Evolutionary conservation across 2,888 invertebrate genomes (phyloP), one percentile per base, ranked within the genome.

Genomic region (Lasioglossum pauxillum): DNA sequence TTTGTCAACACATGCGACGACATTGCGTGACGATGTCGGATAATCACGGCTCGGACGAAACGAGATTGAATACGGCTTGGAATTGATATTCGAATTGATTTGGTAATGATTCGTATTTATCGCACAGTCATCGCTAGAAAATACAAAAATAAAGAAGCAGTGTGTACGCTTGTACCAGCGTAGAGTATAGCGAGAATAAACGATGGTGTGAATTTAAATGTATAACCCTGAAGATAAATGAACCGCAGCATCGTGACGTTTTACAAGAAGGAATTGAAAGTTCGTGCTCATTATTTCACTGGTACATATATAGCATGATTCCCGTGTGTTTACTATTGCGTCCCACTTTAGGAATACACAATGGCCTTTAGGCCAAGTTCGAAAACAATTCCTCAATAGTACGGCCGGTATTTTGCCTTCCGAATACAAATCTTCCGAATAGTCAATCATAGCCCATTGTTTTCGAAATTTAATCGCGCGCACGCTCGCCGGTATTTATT

Each of bases 31-130:
- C 14, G 49, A 44, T n/a, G 35, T 75, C 57, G 46, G 16, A 75
- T n/a, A n/a, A n/a, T 53, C 75, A 67, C 53, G 23, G 64, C 3
- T n/a, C n/a, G 60, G 44, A 80, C 80, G 67, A 14, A 83, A 83
- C 60, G 27, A 82, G 23, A 10, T 27, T 46, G 46, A 57, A 46
- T 2, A 27, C 49, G 19, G 74, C 23, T 57, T 12, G 38, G 27
- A 64, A 77, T 38, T 23, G 16, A 44, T n/a, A 76, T 53, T 73
- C 38, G 44, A 27, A 72, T 27, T n/a, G 38, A 44, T 41, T 27
- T 38, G n/a, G 12, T 31, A 19, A 31, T 31, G 35, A 31, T 31
- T 64, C 7, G 16, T 19, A 31, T 19, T 64, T 64, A 31, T 64
- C 16, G 64, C 35, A 27, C 8, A 64, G 57, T n/a, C 57, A n/a